Percentiles rank a stretch among this genome's conserved stretches.
phyloP scores from a whole-genome alignment of 2,113 vertebrate genomes.

The Alligator sinensis region DNA sequence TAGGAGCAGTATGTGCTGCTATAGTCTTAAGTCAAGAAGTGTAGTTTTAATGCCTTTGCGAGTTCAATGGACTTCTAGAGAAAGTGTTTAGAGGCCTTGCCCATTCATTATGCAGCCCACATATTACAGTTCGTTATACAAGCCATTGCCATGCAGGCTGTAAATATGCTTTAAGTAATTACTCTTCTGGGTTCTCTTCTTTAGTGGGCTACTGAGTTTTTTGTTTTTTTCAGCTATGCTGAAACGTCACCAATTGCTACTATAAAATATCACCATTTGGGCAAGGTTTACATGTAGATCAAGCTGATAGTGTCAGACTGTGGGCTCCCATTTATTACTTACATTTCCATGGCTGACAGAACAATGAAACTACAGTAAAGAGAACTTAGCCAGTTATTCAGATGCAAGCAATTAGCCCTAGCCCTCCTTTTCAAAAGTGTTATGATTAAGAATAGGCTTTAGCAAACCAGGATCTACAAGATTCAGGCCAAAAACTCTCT shows the following conservation, averaged over 20 bases:
- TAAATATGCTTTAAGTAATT: constrained; percentile 30
- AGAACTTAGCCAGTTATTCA: background rate
- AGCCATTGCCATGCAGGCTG: background rate
- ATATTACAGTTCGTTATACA: constrained; percentile 18
- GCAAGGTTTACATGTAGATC: background rate
- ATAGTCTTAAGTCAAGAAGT: background rate
- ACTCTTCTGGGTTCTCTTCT: background rate
- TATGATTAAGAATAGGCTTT: background rate
- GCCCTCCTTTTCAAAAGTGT: background rate
- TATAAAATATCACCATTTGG: background rate
- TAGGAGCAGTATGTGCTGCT: background rate
- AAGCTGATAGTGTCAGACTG: background rate
- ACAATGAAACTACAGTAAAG: background rate
- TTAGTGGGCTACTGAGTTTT: background rate
- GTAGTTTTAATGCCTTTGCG: background rate
- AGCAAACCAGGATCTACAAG: background rate
- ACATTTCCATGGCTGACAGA: rapidly evolving
- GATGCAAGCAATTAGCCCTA: background rate
- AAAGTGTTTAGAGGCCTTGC: rapidly evolving
- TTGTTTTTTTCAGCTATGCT: background rate
- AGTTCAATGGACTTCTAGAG: rapidly evolving
- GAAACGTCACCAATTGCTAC: background rate
- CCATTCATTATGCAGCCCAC: constrained; percentile 36
- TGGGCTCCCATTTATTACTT: background rate
- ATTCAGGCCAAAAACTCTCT: background rate